A percentile compares a stretch with the other conserved stretches of the same genome.
Evolutionary conservation across 2,113 vertebrate species (phyloP).

Genomic region (Eupsittula cactorum): DNA sequence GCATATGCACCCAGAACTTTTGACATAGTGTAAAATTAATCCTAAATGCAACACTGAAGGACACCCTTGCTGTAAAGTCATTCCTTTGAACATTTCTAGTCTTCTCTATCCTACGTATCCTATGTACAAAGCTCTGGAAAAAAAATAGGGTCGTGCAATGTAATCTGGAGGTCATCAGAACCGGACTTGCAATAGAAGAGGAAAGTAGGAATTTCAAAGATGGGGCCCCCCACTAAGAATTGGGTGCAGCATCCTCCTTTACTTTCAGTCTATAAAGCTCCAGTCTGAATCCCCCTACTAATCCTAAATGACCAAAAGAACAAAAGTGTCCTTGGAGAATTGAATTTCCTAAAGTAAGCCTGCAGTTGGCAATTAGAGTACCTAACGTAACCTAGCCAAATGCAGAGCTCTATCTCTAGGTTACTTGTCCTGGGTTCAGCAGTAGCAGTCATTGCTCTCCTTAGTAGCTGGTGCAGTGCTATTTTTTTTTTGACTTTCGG

Average conservation of each 20-base stretch:
- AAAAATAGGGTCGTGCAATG: neutral
- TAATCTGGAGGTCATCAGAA: neutral
- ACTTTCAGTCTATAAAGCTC: neutral
- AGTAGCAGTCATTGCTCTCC: no score
- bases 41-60: neutral
- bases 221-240: rapidly evolving
- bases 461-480: no score
- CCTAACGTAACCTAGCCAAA: neutral
- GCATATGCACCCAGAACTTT: neutral
- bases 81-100: neutral
- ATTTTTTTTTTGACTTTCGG: no score
- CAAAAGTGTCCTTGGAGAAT: neutral
- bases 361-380: neutral
- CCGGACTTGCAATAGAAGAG: neutral
- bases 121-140: neutral
- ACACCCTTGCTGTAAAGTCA: neutral
- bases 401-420: neutral
- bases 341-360: neutral
- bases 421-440: neutral
- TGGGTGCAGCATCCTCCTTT: neutral
- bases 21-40: neutral
- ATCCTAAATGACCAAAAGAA: neutral
- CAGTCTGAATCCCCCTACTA: neutral
- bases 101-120: neutral
- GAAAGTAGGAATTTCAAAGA: neutral